Conservation (phyloP, 1,140 invertebrate genomes). For the Venturia canescens region DNA sequence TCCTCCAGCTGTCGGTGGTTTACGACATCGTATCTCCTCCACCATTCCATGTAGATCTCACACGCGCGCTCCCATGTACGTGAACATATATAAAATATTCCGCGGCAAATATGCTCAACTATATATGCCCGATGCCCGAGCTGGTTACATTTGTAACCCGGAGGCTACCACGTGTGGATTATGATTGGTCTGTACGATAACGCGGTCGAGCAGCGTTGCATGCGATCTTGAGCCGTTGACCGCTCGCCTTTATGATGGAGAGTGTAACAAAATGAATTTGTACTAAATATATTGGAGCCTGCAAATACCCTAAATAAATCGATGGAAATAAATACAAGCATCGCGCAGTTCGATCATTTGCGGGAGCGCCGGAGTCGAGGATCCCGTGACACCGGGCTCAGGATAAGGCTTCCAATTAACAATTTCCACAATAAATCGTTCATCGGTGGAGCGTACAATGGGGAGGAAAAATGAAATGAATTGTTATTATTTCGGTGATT, state of each 20-base stretch:
- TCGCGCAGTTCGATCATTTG: too few species aligned
- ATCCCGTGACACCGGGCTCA: too few species aligned
- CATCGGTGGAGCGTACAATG: too few species aligned
- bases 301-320: not conserved
- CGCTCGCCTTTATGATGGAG: not conserved
- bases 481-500: too few species aligned
- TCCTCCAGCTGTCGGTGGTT: slow-evolving; percentile 15
- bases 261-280: not conserved
- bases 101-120: not conserved
- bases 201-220: slow-evolving; percentile 26
- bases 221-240: slow-evolving; percentile 9
- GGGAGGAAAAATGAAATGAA: too few species aligned
- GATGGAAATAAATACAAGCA: not conserved
- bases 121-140: slow-evolving; percentile 7
- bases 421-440: too few species aligned
- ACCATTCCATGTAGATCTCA: not conserved
- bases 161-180: slow-evolving; percentile 41
- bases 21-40: slow-evolving; percentile 44
- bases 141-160: slow-evolving; percentile 33
- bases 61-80: not conserved
- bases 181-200: slow-evolving; percentile 43
- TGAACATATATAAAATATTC: not conserved
- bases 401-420: too few species aligned
- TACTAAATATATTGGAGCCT: not conserved
- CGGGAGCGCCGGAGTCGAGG: too few species aligned